Conservation (phyloP, 2,888 invertebrate genomes). For the Torymus auratus region DNA sequence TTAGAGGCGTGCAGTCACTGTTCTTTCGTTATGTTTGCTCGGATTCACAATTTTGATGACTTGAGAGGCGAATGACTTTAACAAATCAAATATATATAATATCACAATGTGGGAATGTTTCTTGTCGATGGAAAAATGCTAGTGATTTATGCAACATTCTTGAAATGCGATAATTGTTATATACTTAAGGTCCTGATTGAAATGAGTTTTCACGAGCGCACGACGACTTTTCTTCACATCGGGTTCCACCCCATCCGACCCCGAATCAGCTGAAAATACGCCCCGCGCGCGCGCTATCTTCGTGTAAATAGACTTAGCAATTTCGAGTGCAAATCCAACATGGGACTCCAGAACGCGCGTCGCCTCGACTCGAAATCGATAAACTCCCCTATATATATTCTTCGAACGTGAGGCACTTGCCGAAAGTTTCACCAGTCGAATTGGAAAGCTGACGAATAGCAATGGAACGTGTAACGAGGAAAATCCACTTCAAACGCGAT, state of each 20-base stretch:
- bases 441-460: constrained; percentile 55
- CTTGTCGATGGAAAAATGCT: no score
- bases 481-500: constrained; percentile 47
- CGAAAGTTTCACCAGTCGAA: constrained; percentile 54
- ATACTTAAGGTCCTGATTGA: no score
- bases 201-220: no score
- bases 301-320: constrained; percentile 56
- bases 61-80: no score
- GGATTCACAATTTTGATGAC: no score
- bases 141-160: no score
- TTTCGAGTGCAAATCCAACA: constrained; percentile 57
- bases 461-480: constrained; percentile 52
- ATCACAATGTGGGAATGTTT: no score
- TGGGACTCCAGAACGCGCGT: constrained; percentile 19
- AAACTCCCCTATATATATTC: constrained; percentile 46
- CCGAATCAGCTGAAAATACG: constrained; percentile 31
- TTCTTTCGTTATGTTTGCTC: no score
- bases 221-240: no score
- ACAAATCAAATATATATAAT: no score
- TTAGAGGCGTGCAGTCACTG: no score
- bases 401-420: constrained; percentile 50
- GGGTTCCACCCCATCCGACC: background rate
- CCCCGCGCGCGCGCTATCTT: constrained; percentile 11
- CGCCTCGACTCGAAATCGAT: constrained; percentile 52
- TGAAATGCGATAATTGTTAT: no score